These are phyloP conservation scores for Ochotona princeps DNA, from an alignment of 2,113 vertebrate species.

Conservation along the genomic window DNA sequence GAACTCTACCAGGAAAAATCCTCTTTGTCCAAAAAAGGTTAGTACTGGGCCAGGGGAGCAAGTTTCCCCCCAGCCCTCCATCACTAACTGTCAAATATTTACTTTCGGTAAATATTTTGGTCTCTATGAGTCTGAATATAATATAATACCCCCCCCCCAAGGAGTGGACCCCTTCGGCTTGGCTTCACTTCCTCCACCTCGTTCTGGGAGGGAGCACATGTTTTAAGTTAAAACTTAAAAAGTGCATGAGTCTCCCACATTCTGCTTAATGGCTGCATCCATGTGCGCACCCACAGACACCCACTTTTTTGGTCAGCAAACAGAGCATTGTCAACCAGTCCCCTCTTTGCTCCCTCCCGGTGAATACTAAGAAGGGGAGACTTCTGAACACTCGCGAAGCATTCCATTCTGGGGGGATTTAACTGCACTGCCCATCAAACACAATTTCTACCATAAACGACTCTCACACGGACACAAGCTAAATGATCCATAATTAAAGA, in stretches of 20 bases:
- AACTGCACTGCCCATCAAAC: not conserved
- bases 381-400: conserved; percentile 8
- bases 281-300: not conserved
- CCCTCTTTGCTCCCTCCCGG: not conserved
- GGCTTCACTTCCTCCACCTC: not conserved
- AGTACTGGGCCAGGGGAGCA: not conserved
- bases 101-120: conserved; percentile 61
- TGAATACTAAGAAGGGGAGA: not conserved
- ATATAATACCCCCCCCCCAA: not conserved
- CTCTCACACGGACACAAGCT: not conserved
- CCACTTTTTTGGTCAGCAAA: not conserved
- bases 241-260: not conserved
- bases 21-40: not conserved
- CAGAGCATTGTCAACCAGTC: not conserved
- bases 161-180: not conserved
- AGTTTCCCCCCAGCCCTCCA: not conserved
- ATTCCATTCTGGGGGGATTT: not conserved
- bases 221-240: not conserved
- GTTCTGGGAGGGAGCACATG: not conserved
- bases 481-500: conserved; percentile 4
- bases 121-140: conserved; percentile 54
- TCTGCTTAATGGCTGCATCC: not conserved
- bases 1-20: not conserved
- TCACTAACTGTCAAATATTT: conserved; percentile 64
- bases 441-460: not conserved